Base-by-base conservation (phyloP, 2,888 invertebrate species). In the Eupithecia exiguata region DNA sequence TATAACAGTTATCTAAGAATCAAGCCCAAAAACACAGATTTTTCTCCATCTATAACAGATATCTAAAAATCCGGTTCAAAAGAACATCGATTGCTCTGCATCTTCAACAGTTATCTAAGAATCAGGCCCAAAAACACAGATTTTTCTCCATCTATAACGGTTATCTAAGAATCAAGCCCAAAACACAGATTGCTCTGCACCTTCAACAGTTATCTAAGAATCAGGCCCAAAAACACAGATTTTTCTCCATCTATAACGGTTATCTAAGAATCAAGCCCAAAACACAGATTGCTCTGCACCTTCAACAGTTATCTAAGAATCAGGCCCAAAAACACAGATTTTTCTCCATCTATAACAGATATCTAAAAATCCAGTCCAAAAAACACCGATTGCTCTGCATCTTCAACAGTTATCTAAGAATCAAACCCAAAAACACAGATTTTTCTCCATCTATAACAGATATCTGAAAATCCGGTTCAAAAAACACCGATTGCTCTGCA, bases 141-240 rank as follows among this genome's bases (percentile, higher is more conserved):
- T n/a, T 2, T n/a, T 0, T 49, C 49, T 49, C n/a, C 49, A n/a
- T 49, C n/a, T 49, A 5, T n/a, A 49, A 1, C 18, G 1, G 7
- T 49, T 49, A 49, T 49, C 49, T 49, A 49, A 49, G n/a, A 49
- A 49, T 49, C 49, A 30, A 61, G 61, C 61, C 61, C 61, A 35
- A 30, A 61, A 30, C 2, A 62, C 35, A 25, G 35, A 35, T 35
- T 5, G n/a, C 35, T 30, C 36, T n/a, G 10, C 10, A 63, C 2
- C 10, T 36, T 63, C 63, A 36, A 3, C 18, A 63, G 0, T 63
- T 35, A 63, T 38, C 36, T 35, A 62, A 62, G 25, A 62, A 49
- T n/a, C 9, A 9, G 9, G 49, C n/a, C 49, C n/a, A 10, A 49
- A 49, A n/a, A 49, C 7, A 49, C 10, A 49, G n/a, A 18, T 46